phyloP scores from a whole-genome alignment of 2,113 vertebrate genomes.

The Herpetotheres cachinnans region DNA sequence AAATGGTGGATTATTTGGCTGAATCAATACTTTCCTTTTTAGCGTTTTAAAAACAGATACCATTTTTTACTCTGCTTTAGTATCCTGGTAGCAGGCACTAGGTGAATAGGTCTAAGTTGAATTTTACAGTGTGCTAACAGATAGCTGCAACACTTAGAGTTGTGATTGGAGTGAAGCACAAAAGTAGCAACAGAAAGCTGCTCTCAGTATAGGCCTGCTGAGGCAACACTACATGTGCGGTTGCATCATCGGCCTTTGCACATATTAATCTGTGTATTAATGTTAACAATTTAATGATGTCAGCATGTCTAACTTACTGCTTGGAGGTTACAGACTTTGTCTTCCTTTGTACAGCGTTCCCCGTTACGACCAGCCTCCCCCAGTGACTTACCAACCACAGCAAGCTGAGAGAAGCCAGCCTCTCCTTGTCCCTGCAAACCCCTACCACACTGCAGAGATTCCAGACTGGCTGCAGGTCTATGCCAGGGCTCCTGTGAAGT shows the following conservation, averaged over 20 bases:
- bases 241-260: neutral
- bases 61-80: neutral
- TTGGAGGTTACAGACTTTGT: neutral
- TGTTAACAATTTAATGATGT: neutral
- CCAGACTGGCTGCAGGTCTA: conserved; percentile 99
- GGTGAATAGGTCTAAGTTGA: neutral
- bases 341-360: conserved; percentile 80
- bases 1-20: neutral
- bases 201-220: neutral
- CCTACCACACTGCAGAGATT: conserved; percentile 95
- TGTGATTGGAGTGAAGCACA: neutral
- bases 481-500: conserved; percentile 95
- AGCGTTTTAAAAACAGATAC: fast-evolving
- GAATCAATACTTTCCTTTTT: neutral
- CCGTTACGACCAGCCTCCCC: conserved; percentile 96
- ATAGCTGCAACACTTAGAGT: no score
- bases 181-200: fast-evolving
- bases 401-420: conserved; percentile 86
- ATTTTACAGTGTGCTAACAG: neutral
- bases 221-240: fast-evolving
- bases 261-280: fast-evolving
- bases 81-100: neutral
- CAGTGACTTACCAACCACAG: conserved; percentile 89
- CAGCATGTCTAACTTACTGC: neutral
- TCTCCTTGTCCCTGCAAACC: conserved; percentile 95